Evolutionary conservation across 2,888 invertebrate species (phyloP).

Genomic region (Scaptomyza cyrtandrae): DNA sequence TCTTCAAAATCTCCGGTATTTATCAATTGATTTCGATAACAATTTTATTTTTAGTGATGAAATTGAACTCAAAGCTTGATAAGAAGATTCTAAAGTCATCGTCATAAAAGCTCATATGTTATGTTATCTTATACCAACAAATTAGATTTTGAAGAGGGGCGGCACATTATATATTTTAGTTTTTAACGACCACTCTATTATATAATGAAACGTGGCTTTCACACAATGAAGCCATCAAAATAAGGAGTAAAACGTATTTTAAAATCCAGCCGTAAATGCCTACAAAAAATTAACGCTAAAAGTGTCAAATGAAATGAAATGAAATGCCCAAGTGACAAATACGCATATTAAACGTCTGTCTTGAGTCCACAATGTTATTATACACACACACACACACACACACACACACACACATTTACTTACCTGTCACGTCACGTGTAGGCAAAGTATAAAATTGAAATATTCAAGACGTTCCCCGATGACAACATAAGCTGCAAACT

Average conservation of each 20-base stretch:
- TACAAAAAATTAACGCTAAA: constrained; percentile 58
- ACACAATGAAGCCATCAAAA: constrained; percentile 8
- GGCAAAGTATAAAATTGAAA: constrained; percentile 76
- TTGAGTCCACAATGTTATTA: neutral
- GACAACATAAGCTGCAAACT: constrained; percentile 39
- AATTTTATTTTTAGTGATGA: too few species aligned
- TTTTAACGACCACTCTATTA: neutral
- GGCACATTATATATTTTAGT: too few species aligned
- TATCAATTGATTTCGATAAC: too few species aligned
- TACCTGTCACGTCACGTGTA: constrained; percentile 74
- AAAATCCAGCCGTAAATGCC: constrained; percentile 32
- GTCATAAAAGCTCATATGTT: too few species aligned
- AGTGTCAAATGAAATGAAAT: constrained; percentile 72
- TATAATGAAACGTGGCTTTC: neutral
- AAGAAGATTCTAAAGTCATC: too few species aligned
- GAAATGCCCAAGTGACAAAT: constrained; percentile 73
- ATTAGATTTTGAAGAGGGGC: too few species aligned
- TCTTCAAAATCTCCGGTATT: too few species aligned
- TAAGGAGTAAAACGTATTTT: constrained; percentile 6
- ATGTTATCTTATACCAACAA: too few species aligned
- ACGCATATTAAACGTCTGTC: constrained; percentile 48
- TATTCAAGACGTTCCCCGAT: constrained; percentile 58
- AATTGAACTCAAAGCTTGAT: too few species aligned
- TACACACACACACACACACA: constrained; percentile 7
- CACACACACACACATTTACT: constrained; percentile 4